Evolutionary conservation across 2,113 vertebrate species (phyloP).

Genomic region (Grammomys surdaster): DNA sequence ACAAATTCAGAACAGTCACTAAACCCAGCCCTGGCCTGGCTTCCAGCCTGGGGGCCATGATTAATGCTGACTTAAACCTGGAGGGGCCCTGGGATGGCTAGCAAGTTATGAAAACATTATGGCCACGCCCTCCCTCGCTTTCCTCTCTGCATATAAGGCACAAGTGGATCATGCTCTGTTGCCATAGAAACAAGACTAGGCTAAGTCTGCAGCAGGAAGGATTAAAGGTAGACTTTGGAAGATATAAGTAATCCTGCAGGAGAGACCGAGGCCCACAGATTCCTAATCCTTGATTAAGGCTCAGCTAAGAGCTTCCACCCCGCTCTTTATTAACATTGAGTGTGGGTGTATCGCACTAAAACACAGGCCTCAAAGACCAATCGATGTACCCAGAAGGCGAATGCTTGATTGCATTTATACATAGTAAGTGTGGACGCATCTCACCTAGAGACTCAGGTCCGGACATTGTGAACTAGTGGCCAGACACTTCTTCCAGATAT

Average conservation of each 20-base stretch:
- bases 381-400: slow-evolving; percentile 47
- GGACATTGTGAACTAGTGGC: too few species aligned
- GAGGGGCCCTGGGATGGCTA: neutral
- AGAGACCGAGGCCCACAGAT: neutral
- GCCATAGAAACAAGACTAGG: slow-evolving; percentile 52
- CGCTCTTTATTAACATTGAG: neutral
- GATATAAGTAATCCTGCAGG: neutral
- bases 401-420: slow-evolving; percentile 25
- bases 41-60: neutral
- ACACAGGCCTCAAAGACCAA: slow-evolving; percentile 37
- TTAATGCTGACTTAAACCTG: neutral
- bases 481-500: neutral
- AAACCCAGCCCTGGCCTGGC: neutral
- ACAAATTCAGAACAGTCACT: neutral
- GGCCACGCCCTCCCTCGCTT: neutral
- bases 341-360: neutral
- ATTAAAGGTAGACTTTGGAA: slow-evolving; percentile 34
- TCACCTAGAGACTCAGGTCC: neutral
- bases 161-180: neutral
- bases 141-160: neutral
- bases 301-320: neutral
- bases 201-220: slow-evolving; percentile 48
- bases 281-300: slow-evolving; percentile 48
- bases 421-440: neutral
- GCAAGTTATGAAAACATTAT: neutral